Evolutionary conservation across 2,888 invertebrate genomes (phyloP), one percentile per base, ranked within the genome.

Genomic region (Ophion ellenae): DNA sequence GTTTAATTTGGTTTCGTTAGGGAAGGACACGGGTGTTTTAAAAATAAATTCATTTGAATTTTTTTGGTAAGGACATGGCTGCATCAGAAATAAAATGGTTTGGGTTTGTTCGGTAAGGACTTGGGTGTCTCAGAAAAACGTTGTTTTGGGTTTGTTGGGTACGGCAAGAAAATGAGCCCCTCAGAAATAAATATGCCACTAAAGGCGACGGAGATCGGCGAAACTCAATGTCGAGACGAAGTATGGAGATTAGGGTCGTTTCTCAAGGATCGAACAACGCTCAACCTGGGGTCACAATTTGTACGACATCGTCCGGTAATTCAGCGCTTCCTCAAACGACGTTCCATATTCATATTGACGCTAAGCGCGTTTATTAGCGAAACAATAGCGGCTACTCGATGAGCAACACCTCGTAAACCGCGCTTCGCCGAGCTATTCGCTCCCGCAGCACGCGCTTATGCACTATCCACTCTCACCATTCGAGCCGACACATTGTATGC

Each of bases 311-410:
- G 81, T 85, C 71, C 80, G 83, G 83, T 85, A 87, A 88, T 87
- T 84, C 87, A 69, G 76, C 70, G 86, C 87, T 89, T 86, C 86
- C 88, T 85, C 89, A 66, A 81, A 87, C 87, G 84, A 83, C 87
- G 89, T 89, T 90, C 88, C 90, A 91, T 91, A 92, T 92, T 92
- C 92, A 91, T 92, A 91, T 91, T 92, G 87, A 9, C 88, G 87
- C 89, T 92, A 92, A 93, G 91, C 90, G 91, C 90, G 90, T 93
- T 93, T 93, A 92, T 93, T 92, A 93, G 90, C 89, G 88, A 91
- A 89, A 91, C 91, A 91, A 92, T 91, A 89, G 90, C 89, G 85
- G 86, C 84, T 78, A 87, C 90, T 90, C 91, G 90, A 91, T 91
- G 90, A 90, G 89, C 90, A 90, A 92, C 92, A 92, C 91, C 90